Conservation (phyloP, 2,888 invertebrate genomes). For the Eupeodes latifasciatus region DNA sequence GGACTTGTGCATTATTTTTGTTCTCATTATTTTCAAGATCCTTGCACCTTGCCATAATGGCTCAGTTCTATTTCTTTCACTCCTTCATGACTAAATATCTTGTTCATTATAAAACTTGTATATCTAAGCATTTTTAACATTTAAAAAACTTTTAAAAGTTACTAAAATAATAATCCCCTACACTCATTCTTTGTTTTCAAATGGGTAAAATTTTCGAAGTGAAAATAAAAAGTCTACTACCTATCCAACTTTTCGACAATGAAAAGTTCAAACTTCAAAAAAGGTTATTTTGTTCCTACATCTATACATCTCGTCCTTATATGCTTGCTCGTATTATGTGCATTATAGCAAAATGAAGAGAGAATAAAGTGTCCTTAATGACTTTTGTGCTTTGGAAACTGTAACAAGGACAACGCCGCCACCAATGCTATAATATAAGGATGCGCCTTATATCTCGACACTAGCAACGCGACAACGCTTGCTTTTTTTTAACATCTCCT, state of each 20-base stretch:
- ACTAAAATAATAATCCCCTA: constrained; percentile 23
- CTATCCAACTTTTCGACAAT: constrained; percentile 51
- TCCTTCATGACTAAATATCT: not conserved
- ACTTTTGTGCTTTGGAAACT: constrained; percentile 67
- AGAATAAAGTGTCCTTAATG: constrained; percentile 75
- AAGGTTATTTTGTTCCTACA: constrained; percentile 9
- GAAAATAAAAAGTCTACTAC: constrained; percentile 14
- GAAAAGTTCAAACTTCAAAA: constrained; percentile 64
- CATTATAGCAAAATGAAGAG: constrained; percentile 68
- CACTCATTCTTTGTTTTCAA: not conserved
- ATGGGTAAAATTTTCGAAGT: constrained; percentile 47
- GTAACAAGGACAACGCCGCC: constrained; percentile 52
- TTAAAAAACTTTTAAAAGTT: constrained; percentile 1
- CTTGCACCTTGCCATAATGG: too few species aligned
- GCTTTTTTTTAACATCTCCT: not conserved
- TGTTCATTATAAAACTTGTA: not conserved
- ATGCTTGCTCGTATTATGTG: constrained; percentile 48
- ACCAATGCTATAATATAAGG: not conserved
- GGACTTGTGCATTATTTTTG: too few species aligned
- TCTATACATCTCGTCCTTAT: not conserved
- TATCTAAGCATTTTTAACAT: not conserved
- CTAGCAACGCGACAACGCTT: constrained; percentile 11
- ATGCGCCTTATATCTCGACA: constrained; percentile 13
- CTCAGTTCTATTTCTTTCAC: not conserved
- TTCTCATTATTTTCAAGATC: too few species aligned